Percentiles rank a stretch among this genome's conserved stretches.
Conservation (phyloP, 2,113 vertebrate species). For the Otis tarda region DNA sequence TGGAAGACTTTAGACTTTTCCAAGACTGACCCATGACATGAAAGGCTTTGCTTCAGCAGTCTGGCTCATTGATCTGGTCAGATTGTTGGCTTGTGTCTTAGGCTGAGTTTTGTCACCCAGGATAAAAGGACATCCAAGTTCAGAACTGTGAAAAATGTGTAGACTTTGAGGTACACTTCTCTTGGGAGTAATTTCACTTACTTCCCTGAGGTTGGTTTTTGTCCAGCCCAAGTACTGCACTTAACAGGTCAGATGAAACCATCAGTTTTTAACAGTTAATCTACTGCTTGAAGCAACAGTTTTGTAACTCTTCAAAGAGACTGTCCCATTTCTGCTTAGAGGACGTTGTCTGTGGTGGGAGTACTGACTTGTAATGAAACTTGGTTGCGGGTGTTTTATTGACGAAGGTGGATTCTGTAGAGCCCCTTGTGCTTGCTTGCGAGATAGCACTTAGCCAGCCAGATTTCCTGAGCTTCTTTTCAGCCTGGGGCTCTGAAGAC, state of each 20-base stretch:
- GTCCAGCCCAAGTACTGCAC: neutral
- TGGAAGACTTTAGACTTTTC: neutral
- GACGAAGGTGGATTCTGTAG: neutral
- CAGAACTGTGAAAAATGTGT: neutral
- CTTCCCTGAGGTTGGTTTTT: neutral
- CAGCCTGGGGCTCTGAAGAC: neutral
- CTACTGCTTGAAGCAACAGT: neutral
- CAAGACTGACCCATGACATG: neutral
- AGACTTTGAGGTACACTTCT: neutral
- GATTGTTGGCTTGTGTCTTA: neutral
- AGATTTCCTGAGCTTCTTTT: neutral
- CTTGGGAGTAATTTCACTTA: neutral
- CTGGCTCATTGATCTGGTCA: neutral
- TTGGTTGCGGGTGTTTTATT: rapidly evolving
- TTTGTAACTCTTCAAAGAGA: neutral
- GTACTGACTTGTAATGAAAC: neutral
- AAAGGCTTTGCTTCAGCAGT: neutral
- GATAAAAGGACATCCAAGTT: neutral
- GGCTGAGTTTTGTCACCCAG: neutral
- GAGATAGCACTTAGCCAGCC: neutral
- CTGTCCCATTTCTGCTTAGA: neutral
- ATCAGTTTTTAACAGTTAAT: neutral
- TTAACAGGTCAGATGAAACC: neutral
- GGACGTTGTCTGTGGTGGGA: neutral
- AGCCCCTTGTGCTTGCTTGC: neutral